Conservation (phyloP, 2,888 invertebrate species). For the Xylocampa areola region DNA sequence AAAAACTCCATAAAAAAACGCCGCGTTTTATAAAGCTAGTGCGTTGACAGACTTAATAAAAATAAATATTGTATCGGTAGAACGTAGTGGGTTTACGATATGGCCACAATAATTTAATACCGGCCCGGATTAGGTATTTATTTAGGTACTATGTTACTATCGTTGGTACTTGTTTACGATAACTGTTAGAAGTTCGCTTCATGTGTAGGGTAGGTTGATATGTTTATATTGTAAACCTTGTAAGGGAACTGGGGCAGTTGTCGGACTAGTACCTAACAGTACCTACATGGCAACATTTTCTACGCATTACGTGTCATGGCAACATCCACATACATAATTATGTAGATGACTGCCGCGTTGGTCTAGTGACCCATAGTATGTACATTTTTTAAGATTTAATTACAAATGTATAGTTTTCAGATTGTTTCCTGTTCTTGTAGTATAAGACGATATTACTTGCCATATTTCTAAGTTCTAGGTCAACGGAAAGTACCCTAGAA, state of each 20-base stretch:
- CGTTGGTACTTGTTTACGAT: conserved; percentile 46
- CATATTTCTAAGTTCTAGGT: too few species aligned
- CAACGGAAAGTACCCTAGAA: too few species aligned
- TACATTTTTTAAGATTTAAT: too few species aligned
- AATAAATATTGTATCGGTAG: conserved; percentile 82
- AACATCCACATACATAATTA: too few species aligned
- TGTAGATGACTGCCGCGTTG: too few species aligned
- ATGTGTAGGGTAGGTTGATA: conserved; percentile 5
- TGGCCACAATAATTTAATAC: conserved; percentile 83
- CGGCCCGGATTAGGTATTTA: conserved; percentile 81
- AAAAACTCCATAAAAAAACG: conserved; percentile 30
- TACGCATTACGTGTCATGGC: too few species aligned
- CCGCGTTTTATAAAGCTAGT: conserved; percentile 58
- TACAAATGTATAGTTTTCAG: too few species aligned
- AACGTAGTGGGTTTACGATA: conserved; percentile 81
- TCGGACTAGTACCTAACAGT: too few species aligned
- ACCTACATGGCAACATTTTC: too few species aligned
- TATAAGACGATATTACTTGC: too few species aligned
- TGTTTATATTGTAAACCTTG: neutral
- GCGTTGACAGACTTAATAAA: conserved; percentile 76
- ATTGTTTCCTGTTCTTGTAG: too few species aligned
- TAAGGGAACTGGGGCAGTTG: neutral
- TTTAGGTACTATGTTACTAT: conserved; percentile 67
- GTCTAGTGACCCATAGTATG: too few species aligned
- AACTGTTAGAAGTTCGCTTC: conserved; percentile 29